Percentiles rank a stretch among this genome's conserved stretches.
Conservation (phyloP, 2,888 invertebrate genomes). For the Cyrtodaria siliqua region DNA sequence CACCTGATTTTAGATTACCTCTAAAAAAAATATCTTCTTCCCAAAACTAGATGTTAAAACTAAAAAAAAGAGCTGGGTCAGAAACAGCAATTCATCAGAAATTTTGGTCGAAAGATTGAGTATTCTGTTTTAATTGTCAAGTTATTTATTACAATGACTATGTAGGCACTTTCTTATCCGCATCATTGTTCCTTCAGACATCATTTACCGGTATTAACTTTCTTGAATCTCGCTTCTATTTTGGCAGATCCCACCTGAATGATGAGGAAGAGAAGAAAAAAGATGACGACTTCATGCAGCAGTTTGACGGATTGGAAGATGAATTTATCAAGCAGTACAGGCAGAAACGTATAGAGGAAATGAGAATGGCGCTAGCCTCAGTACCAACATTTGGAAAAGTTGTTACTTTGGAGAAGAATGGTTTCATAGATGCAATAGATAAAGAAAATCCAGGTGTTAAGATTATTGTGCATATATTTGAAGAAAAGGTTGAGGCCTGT, state of each 20-base stretch:
- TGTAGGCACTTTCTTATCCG: no score
- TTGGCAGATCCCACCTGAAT: constrained; percentile 78
- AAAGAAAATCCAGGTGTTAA: constrained; percentile 94
- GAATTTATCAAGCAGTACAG: constrained; percentile 95
- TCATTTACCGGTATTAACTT: no score
- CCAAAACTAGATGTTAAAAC: no score
- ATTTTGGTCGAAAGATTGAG: no score
- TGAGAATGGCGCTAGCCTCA: constrained; percentile 86
- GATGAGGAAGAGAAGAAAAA: constrained; percentile 89
- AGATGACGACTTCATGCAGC: constrained; percentile 89
- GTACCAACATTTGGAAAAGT: constrained; percentile 91
- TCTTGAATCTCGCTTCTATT: no score
- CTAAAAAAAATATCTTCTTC: no score
- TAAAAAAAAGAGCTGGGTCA: no score
- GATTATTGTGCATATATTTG: constrained; percentile 95
- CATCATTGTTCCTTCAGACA: no score
- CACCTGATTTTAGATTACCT: no score
- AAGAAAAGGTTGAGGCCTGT: constrained; percentile 87
- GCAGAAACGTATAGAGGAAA: constrained; percentile 95
- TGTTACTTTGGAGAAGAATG: constrained; percentile 90
- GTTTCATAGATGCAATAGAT: constrained; percentile 95
- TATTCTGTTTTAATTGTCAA: no score
- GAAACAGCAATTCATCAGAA: no score
- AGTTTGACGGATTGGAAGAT: constrained; percentile 91
- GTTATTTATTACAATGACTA: no score